Base-by-base conservation (phyloP, 2,113 vertebrate species). In the Hyperopisus bebe region DNA sequence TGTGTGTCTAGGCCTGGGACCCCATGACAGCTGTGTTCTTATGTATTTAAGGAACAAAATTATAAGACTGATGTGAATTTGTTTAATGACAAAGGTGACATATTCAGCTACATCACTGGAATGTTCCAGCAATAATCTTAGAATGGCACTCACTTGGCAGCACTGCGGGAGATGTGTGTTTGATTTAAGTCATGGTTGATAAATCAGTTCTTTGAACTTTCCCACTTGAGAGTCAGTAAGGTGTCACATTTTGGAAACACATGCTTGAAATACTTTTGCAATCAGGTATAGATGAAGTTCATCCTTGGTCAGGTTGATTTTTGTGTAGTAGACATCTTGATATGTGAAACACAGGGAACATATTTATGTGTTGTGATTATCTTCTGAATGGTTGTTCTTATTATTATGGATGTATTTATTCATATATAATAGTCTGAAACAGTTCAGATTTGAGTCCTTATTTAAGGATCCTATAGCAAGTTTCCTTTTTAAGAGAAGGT, bases 261-360 rank as follows among this genome's bases (percentile, higher is more conserved):
- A 93, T 94, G 94, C 94, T 93, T 88, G 31, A 89, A 3, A 92
- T 92, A 90, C 89, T 90, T 89, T 89, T 90, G 89, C 50, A 92
- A 92, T 91, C 88, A 88, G 89, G 90, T 91, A 88, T 91, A 90
- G 74, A 91, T 83, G 85, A 88, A 58, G 90, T 88, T 88, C 90
- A 89, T 84, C 83, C 88, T 47, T 8, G 88, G 39, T 90, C 89
- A 9, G 21, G 27, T 90, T 46, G 17, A 94, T 94, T 90, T 93
- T 94, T 93, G 95, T 92, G 94, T 94, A 94, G 95, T 92, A 90
- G 94, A 95, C 94, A 89, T 90, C 89, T 91, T 90, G 92, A 94
- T 93, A 94, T 95, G 95, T 93, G 91, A 83, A 83, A 83, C 94
- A 46, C 90, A 92, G 91, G 91, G 93, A 93, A 95, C 91, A 92